A percentile compares a stretch with the other conserved stretches of the same genome.
phyloP scores from a whole-genome alignment of 2,113 vertebrate species.

The Scortum barcoo region DNA sequence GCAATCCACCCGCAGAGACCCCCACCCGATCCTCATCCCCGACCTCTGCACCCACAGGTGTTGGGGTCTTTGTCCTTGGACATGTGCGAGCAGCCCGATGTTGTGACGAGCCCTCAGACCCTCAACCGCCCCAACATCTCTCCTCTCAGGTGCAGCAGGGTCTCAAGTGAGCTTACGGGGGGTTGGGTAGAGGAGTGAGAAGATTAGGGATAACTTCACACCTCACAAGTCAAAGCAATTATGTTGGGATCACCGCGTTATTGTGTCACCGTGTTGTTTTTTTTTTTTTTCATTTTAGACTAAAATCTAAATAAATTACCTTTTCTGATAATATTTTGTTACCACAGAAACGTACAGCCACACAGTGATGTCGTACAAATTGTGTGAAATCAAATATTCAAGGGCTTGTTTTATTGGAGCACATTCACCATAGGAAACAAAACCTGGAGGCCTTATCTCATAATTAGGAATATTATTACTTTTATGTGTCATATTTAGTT shows the following conservation, averaged over 20 bases:
- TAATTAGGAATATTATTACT: not conserved
- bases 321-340: not conserved
- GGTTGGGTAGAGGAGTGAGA: not conserved
- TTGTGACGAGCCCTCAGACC: conserved; percentile 86
- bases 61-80: conserved; percentile 88
- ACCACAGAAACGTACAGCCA: not conserved
- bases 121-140: conserved; percentile 65
- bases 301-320: not conserved
- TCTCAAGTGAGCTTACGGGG: conserved; percentile 65
- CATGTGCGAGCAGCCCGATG: conserved; percentile 85
- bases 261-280: too few relatives aligned
- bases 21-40: conserved; percentile 60
- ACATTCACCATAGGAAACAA: not conserved
- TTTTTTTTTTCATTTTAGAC: not conserved
- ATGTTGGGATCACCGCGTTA: not conserved
- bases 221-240: conserved; percentile 53
- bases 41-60: conserved; percentile 93
- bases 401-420: not conserved
- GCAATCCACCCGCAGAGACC: conserved; percentile 59
- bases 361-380: not conserved
- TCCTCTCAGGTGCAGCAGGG: conserved; percentile 68
- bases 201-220: conserved; percentile 62
- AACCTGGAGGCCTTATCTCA: not conserved
- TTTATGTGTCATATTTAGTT: not conserved
- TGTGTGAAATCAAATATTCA: not conserved